A percentile compares a stretch with the other conserved stretches of the same genome.
These are phyloP conservation scores for Macaria notata DNA, from an alignment of 2,888 invertebrate species.

Conservation along the genomic window DNA sequence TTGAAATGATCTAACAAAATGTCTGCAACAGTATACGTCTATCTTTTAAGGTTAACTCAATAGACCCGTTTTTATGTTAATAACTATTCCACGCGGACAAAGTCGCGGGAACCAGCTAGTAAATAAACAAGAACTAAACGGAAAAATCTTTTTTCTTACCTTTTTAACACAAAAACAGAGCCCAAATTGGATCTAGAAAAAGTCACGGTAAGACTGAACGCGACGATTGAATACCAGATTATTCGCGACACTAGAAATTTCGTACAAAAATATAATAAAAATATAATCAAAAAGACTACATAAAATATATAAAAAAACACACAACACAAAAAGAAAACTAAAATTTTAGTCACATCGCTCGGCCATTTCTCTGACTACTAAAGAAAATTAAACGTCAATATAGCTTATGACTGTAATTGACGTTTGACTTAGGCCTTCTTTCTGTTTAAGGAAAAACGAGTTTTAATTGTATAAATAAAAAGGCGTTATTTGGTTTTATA, in stretches of 20 bases:
- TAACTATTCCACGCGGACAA: no score
- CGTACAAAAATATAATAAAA: conserved; percentile 64
- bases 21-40: no score
- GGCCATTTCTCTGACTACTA: conserved; percentile 67
- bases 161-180: conserved; percentile 35
- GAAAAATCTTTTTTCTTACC: conserved; percentile 31
- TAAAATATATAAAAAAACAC: conserved; percentile 76
- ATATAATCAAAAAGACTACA: conserved; percentile 72
- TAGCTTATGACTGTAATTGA: no score
- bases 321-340: conserved; percentile 77
- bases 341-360: conserved; percentile 78
- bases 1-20: no score
- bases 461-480: no score
- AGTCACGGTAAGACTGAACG: conserved; percentile 53
- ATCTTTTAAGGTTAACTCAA: no score
- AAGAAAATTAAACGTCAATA: conserved; percentile 25
- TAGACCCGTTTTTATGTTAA: no score
- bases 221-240: conserved; percentile 32
- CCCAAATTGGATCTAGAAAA: conserved; percentile 26
- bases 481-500: no score
- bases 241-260: conserved; percentile 70
- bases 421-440: no score
- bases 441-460: no score
- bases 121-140: background rate
- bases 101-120: no score